Evolutionary conservation across 2,888 invertebrate genomes (phyloP).

Genomic region (Dioctria rufipes): DNA sequence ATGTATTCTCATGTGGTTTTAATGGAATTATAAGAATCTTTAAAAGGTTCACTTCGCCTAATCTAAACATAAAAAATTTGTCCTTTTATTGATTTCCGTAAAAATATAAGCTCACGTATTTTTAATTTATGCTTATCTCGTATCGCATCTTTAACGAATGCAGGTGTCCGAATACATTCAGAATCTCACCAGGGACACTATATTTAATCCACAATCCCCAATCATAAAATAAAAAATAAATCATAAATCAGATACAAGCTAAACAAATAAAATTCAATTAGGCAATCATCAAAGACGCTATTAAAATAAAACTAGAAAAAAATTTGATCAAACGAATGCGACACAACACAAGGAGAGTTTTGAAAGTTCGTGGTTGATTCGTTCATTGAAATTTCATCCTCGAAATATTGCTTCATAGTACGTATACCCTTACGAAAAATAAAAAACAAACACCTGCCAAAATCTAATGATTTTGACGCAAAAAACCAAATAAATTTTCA

Average conservation of each 20-base stretch:
- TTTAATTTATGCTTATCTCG: neutral
- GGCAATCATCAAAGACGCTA: slow-evolving; percentile 12
- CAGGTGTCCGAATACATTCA: slow-evolving; percentile 34
- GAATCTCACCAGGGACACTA: slow-evolving; percentile 44
- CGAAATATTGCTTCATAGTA: neutral
- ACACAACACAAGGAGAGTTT: neutral
- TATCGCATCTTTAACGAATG: slow-evolving; percentile 1
- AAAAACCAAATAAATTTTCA: neutral
- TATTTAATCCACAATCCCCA: neutral
- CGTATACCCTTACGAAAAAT: neutral
- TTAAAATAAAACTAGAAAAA: neutral
- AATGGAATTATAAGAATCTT: too few relatives aligned
- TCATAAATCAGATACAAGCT: slow-evolving; percentile 41
- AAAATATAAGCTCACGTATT: neutral
- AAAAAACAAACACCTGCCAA: slow-evolving; percentile 45
- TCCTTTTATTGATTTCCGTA: neutral
- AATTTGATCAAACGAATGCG: neutral
- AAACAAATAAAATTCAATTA: slow-evolving; percentile 44
- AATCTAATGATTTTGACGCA: slow-evolving; percentile 21
- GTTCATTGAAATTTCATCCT: neutral
- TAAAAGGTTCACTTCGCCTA: too few relatives aligned
- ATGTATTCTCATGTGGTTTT: too few relatives aligned
- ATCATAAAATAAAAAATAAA: slow-evolving; percentile 14
- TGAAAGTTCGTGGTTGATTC: neutral
- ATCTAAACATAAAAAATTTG: neutral